Base-by-base conservation (phyloP, 2,113 vertebrate genomes). In the Trochalopteron elliotii region DNA sequence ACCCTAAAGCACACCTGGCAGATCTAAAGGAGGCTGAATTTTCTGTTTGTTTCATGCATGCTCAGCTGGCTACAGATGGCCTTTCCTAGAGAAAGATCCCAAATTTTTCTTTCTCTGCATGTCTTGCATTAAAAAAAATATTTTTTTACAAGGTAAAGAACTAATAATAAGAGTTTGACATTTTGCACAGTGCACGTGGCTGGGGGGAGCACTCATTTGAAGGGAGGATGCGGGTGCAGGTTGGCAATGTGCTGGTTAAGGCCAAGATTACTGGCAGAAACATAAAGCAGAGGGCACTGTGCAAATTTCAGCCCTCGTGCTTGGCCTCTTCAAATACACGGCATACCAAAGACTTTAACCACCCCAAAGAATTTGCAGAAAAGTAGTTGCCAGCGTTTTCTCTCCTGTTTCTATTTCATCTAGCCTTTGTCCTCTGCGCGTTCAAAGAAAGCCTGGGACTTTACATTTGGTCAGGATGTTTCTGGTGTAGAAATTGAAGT, bases 171-270 rank as follows among this genome's bases (percentile, higher is more conserved):
- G 44, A 16, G 25, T 42, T n/a, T 63, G 10, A 47, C 20, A 22
- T 76, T 82, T 56, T 50, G 8, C 0, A 23, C 22, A 1, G 2
- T 1, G 1, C 35, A 13, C 4, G 2, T 39, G 57, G 8, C 40
- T 31, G 16, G 27, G 70, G 16, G 9, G n/a, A 16, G 0, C n/a
- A 27, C 8, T 9, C 8, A 27, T 49, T 61, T 15, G 2, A 70
- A 57, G 40, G 27, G 30, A 57, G 24, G 31, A 55, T 53, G 10
- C 44, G 39, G 52, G 12, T 33, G 5, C 42, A 25, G 31, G 22
- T 44, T 49, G 12, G 22, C 37, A 50, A 2, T 11, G 1, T 53
- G 9, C 19, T 61, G 13, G 15, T 53, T 45, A 37, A 42, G 25
- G 20, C 39, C 30, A 40, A 23, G 35, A 3, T 65, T 61, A 37